Conservation (phyloP, 1,140 invertebrate species). For the Thalassaphorura encarpata region DNA sequence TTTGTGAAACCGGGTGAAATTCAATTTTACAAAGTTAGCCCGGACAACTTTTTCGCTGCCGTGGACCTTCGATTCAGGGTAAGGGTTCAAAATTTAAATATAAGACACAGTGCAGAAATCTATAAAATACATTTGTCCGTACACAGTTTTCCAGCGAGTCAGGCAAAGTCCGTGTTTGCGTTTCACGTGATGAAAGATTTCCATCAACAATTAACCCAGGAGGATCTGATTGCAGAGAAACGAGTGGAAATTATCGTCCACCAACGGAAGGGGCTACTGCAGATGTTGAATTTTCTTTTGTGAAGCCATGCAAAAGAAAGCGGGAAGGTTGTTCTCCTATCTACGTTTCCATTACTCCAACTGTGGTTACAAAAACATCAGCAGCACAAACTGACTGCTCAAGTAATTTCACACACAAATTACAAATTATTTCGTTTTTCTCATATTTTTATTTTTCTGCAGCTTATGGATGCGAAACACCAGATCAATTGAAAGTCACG, state of each 20-base stretch:
- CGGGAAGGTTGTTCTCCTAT: constrained; percentile 16
- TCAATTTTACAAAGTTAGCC: constrained; percentile 25
- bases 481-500: constrained; percentile 17
- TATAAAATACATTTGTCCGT: neutral
- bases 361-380: neutral
- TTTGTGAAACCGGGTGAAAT: constrained; percentile 16
- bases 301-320: constrained; percentile 24
- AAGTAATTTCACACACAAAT: constrained; percentile 7
- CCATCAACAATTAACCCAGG: constrained; percentile 3
- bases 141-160: constrained; percentile 23
- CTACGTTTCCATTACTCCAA: constrained; percentile 25
- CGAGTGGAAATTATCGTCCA: constrained; percentile 13
- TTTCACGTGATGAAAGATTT: constrained; percentile 4
- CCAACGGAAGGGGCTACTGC: constrained; percentile 1
- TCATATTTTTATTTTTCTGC: neutral
- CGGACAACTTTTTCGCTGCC: constrained; percentile 29
- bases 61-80: constrained; percentile 22
- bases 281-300: constrained; percentile 13
- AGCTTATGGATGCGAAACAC: constrained; percentile 8
- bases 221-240: constrained; percentile 15
- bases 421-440: neutral
- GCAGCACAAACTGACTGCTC: constrained; percentile 6
- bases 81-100: constrained; percentile 3
- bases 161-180: constrained; percentile 18
- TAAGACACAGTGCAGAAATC: neutral